Evolutionary conservation across 2,888 invertebrate genomes (phyloP), one percentile per base, ranked within the genome.

Genomic region (Mythimna pallens): DNA sequence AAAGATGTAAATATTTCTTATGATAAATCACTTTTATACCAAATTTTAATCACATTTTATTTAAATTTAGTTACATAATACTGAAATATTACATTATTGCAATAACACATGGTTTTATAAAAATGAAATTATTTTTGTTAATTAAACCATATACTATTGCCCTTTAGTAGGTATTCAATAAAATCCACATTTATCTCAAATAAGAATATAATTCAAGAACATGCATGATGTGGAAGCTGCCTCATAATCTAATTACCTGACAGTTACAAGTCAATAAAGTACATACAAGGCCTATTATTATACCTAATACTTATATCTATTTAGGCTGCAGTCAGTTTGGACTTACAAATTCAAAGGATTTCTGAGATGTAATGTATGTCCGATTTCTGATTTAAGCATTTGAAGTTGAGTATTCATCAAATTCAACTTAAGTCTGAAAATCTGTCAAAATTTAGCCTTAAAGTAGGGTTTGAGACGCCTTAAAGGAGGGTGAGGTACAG

Each of bases 1-100:
- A 80, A 80, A 72, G 43, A 57, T 82, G 80, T 83, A 76, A 80
- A 83, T 82, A 82, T 55, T 76, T 36, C 36, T 47, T 55, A 64
- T 52, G 76, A 78, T 75, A 81, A 73, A 75, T 57, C 55, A 80
- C 59, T 81, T 81, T 78, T 78, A 64, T 75, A 83, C 61, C 34
- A 71, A 65, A 65, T 20, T 65, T 22, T 10, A 34, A 47, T 63
- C 34, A 72, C 65, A 59, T 78, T 72, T 81, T 64, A 79, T 70
- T 79, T 76, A 20, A 43, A 74, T 54, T 58, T 22, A 17, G 47
- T 17, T 47, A 6, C 36, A 65, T 67, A 55, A 69, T 57, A 82
- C 62, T 74, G 66, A 66, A 57, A 50, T 57, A 36, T 17, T 54
- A 64, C 25, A 2, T 12, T n/a, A 17, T 4, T 14, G 43, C 3